These are phyloP conservation scores for Beaufortia kweichowensis DNA, from an alignment of 2,113 vertebrate species.

Conservation along the genomic window DNA sequence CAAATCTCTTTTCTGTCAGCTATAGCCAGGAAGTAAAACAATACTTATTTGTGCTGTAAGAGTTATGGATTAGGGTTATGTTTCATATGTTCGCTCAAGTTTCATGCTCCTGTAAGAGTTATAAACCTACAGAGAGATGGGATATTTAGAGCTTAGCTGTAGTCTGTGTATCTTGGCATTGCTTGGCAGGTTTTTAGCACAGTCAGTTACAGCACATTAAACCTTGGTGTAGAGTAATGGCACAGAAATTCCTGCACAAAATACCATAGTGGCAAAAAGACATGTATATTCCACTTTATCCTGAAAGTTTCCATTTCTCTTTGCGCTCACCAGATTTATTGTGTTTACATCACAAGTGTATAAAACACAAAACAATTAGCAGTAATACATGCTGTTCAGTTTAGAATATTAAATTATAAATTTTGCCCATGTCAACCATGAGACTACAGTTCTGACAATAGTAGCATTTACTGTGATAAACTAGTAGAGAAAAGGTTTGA, in stretches of 20 bases:
- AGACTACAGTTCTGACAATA: too few relatives aligned
- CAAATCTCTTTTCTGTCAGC: slow-evolving; percentile 15
- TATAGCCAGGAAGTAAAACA: not conserved
- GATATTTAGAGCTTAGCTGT: slow-evolving; percentile 19
- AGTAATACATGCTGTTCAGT: not conserved
- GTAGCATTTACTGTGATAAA: too few relatives aligned
- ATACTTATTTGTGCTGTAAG: not conserved
- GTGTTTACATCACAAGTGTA: not conserved
- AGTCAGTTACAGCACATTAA: slow-evolving; percentile 11
- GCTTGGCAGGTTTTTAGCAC: not conserved
- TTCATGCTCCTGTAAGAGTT: slow-evolving; percentile 10
- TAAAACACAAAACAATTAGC: not conserved
- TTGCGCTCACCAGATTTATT: not conserved
- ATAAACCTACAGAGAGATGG: slow-evolving; percentile 27
- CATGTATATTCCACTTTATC: not conserved
- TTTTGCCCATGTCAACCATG: too few relatives aligned
- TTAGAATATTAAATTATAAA: not conserved
- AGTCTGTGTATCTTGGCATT: slow-evolving; percentile 31
- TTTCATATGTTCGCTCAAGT: not conserved
- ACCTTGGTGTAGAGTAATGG: slow-evolving; percentile 1
- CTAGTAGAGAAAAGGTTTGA: too few relatives aligned
- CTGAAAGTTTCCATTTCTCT: slow-evolving; percentile 25
- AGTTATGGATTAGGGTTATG: not conserved
- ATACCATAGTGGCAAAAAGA: slow-evolving; percentile 15
- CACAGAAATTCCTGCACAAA: slow-evolving; percentile 11